phyloP scores from a whole-genome alignment of 1,140 invertebrate genomes.

The Ptiloglossa arizonensis region DNA sequence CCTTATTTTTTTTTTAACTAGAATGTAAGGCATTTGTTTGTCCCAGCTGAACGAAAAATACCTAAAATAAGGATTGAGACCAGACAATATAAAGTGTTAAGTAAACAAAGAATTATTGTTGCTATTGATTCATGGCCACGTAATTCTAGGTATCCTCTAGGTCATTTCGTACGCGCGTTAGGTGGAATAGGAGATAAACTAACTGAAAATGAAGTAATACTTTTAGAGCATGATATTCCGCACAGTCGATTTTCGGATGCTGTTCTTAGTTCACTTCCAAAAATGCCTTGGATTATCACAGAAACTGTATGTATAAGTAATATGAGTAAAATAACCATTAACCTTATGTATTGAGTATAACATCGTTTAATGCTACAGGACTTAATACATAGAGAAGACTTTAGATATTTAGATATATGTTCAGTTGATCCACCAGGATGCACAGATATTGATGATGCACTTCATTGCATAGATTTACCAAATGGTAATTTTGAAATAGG shows the following conservation, averaged over 20 bases:
- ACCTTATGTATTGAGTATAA: not conserved
- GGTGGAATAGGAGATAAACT: constrained; percentile 92
- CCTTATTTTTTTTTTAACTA: constrained; percentile 66
- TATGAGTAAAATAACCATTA: not conserved
- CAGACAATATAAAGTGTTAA: constrained; percentile 90
- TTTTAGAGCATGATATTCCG: constrained; percentile 98
- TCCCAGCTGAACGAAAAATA: constrained; percentile 94
- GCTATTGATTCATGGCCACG: constrained; percentile 96
- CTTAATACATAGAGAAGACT: constrained; percentile 89
- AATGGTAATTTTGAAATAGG: constrained; percentile 94
- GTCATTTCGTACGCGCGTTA: constrained; percentile 94
- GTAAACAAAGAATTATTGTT: constrained; percentile 93
- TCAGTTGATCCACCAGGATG: constrained; percentile 99
- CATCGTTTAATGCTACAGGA: constrained; percentile 84
- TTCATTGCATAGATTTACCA: constrained; percentile 91
- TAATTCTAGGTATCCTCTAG: constrained; percentile 90
- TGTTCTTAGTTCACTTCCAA: constrained; percentile 95
- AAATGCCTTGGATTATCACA: constrained; percentile 94
- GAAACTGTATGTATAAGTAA: constrained; percentile 70
- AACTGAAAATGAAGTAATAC: constrained; percentile 97
- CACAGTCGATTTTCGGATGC: constrained; percentile 97
- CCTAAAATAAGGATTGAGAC: constrained; percentile 96
- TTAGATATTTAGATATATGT: constrained; percentile 93
- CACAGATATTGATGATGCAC: constrained; percentile 99
- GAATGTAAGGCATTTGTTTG: constrained; percentile 91